Percentiles rank a stretch among this genome's conserved stretches.
phyloP scores from a whole-genome alignment of 2,888 invertebrate genomes.

The Melanostoma mellinum region DNA sequence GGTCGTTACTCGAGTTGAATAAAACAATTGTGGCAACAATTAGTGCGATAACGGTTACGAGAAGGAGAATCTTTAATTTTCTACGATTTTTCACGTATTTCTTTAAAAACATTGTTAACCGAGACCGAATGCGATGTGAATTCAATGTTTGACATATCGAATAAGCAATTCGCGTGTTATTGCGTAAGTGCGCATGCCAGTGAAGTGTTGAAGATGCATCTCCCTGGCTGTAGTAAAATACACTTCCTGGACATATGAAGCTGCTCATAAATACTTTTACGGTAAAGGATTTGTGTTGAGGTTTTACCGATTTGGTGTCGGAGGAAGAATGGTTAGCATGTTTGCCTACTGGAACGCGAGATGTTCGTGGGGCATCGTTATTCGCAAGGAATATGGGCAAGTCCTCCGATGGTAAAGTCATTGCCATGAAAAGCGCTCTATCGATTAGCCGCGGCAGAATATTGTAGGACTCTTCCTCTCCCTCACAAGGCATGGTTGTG shows the following conservation, averaged over 20 bases:
- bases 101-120: conserved; percentile 79
- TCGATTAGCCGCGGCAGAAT: no score
- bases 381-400: no score
- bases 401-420: no score
- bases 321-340: no score
- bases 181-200: conserved; percentile 64
- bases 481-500: no score
- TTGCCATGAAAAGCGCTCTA: no score
- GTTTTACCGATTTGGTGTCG: no score
- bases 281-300: no score
- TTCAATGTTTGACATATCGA: conserved; percentile 68
- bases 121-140: conserved; percentile 58
- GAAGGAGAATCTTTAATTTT: conserved; percentile 79
- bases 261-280: not conserved
- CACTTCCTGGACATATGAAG: not conserved
- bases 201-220: conserved; percentile 30
- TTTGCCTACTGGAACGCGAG: no score
- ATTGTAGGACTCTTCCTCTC: no score
- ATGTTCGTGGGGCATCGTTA: no score
- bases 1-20: conserved; percentile 75
- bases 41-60: conserved; percentile 78
- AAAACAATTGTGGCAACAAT: conserved; percentile 79
- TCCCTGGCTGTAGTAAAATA: conserved; percentile 1
- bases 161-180: conserved; percentile 52
- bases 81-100: conserved; percentile 81